Base-by-base conservation (phyloP, 92 coral and sea anemone genomes). In the Meandrina meandrites region DNA sequence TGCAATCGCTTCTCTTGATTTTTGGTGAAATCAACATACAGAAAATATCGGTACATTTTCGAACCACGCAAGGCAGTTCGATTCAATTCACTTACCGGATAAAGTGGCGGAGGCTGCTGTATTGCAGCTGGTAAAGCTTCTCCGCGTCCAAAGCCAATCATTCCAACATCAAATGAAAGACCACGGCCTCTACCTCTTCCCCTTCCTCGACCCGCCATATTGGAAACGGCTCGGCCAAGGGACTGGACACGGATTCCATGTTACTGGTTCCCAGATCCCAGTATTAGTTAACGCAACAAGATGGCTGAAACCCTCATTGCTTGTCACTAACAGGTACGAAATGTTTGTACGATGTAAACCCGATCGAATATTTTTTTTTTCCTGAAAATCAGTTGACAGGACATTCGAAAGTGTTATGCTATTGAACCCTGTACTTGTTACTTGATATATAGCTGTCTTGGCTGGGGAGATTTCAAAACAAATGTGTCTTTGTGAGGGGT, bases 171-270 rank as follows among this genome's bases (percentile, higher is more conserved):
- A 89, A 97, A 97, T 0, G 97, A 86, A 48, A 97, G 93, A 12
- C 98, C 94, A n/a, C 95, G 72, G 1, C 99, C 98, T 64, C 81
- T 94, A 0, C 99, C 98, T 64, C 98, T 88, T 24, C 99, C 97
- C 8, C 98, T 78, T 40, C 98, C 98, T 68, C 98, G 98, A 60
- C 99, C 99, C 96, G 99, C 98, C 99, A 97, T 97, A 88, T 48
- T 73, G 53, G 53, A 27, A 22, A 13, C 28, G 56, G 34, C 64
- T 36, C 79, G 53, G 85, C n/a, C 22, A 19, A 48, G 79, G 36
- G 54, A 87, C 86, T 86, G 85, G 75, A 21, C 72, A 36, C 72
- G 42, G 17, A n/a, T 45, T n/a, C 24, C 5, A 1, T 21, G 58
- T 81, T 40, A 12, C 51, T 56, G 1, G n/a, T 30, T 34, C 79